Conservation (phyloP, 2,888 invertebrate species). For the Harpalus rufipes region DNA sequence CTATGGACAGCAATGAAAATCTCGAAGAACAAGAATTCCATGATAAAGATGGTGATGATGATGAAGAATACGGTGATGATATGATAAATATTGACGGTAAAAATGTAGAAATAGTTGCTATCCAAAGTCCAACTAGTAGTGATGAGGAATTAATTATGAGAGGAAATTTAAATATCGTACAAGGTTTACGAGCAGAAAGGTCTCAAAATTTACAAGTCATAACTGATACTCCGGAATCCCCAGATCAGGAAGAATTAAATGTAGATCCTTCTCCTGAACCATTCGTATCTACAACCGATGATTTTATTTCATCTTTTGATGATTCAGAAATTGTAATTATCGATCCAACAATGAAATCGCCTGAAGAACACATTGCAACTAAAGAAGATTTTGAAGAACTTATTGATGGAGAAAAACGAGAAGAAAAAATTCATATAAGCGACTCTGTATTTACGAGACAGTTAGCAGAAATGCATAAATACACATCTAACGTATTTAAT, state of each 20-base stretch:
- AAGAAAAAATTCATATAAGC: conserved; percentile 76
- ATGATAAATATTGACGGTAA: conserved; percentile 72
- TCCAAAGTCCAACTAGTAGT: conserved; percentile 77
- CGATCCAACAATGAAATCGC: conserved; percentile 81
- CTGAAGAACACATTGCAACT: conserved; percentile 83
- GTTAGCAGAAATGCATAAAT: conserved; percentile 75
- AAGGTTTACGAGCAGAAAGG: conserved; percentile 75
- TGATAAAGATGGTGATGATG: conserved; percentile 75
- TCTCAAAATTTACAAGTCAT: conserved; percentile 73
- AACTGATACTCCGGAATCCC: conserved; percentile 79
- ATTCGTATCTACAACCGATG: conserved; percentile 77
- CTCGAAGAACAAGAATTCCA: conserved; percentile 75
- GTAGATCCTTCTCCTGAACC: conserved; percentile 75
- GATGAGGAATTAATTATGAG: conserved; percentile 76
- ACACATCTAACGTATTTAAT: conserved; percentile 72
- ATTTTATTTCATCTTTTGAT: conserved; percentile 76
- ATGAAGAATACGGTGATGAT: conserved; percentile 72
- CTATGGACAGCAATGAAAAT: conserved; percentile 80
- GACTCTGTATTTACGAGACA: conserved; percentile 73
- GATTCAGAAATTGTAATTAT: conserved; percentile 83
- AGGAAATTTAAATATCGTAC: conserved; percentile 74
- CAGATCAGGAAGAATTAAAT: conserved; percentile 78
- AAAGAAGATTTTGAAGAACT: conserved; percentile 84
- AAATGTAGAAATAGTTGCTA: conserved; percentile 73
- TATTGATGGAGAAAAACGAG: conserved; percentile 82